These are phyloP conservation scores for Orthosia gracilis DNA, from an alignment of 2,888 invertebrate genomes.

Conservation along the genomic window DNA sequence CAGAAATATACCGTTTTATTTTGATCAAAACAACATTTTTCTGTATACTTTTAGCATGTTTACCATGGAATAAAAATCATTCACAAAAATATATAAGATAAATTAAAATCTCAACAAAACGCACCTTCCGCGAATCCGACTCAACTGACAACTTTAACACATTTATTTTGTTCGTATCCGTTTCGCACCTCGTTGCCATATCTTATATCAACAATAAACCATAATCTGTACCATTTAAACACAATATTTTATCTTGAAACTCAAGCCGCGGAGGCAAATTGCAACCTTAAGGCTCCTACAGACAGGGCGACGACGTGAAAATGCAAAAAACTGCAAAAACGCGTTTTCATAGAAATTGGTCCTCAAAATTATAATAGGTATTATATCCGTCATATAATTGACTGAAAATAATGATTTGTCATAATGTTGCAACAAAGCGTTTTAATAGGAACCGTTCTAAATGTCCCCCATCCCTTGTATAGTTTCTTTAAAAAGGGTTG, in stretches of 20 bases:
- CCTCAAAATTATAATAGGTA: no score
- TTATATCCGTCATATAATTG: no score
- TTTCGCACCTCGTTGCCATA: constrained; percentile 54
- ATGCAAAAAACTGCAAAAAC: neutral
- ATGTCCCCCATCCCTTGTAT: neutral
- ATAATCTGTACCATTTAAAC: constrained; percentile 46
- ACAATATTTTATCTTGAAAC: constrained; percentile 50
- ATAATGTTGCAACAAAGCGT: neutral
- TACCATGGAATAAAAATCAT: neutral
- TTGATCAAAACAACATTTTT: neutral
- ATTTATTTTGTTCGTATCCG: constrained; percentile 36
- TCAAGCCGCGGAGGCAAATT: constrained; percentile 17
- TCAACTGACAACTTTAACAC: constrained; percentile 24
- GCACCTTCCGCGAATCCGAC: neutral
- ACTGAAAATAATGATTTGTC: neutral
- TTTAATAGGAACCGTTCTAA: neutral
- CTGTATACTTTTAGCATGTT: neutral
- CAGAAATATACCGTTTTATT: neutral
- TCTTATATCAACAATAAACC: constrained; percentile 53
- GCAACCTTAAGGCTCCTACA: constrained; percentile 1
- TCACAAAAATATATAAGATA: neutral
- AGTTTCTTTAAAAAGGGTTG: neutral
- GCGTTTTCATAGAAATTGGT: neutral
- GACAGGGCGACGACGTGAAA: neutral
- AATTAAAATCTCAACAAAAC: neutral